phyloP scores from a whole-genome alignment of 2,113 vertebrate species.

The Atrichornis clamosus region DNA sequence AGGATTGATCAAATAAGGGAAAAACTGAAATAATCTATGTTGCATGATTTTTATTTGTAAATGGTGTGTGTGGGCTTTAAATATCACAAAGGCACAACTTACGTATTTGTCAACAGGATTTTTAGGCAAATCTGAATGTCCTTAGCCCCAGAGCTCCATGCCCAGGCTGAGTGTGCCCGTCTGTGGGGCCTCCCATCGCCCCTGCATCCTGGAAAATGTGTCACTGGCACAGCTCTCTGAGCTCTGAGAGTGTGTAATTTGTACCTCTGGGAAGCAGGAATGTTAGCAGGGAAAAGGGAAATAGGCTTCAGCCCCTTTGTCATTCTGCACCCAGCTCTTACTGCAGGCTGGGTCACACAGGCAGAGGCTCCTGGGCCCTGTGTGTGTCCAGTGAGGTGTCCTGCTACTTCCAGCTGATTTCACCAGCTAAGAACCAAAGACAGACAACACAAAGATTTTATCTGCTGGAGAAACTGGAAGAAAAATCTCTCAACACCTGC shows the following conservation, averaged over 20 bases:
- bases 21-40: background rate
- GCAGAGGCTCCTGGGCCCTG: background rate
- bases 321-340: too few relatives aligned
- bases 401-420: background rate
- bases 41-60: background rate
- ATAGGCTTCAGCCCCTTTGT: background rate
- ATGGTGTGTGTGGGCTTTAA: fast-evolving
- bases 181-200: background rate
- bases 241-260: background rate
- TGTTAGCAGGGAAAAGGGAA: background rate
- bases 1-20: background rate
- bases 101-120: background rate
- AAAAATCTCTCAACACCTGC: background rate
- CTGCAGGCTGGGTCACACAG: fast-evolving
- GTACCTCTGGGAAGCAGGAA: background rate
- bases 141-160: background rate
- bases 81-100: background rate
- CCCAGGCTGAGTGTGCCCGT: background rate
- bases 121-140: background rate
- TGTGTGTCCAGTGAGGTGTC: background rate
- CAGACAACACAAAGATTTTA: background rate
- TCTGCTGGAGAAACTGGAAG: background rate
- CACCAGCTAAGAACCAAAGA: background rate
- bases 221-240: background rate
- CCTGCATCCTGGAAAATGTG: fast-evolving